phyloP scores from a whole-genome alignment of 2,888 invertebrate species.

The Ptychoptera contaminata region DNA sequence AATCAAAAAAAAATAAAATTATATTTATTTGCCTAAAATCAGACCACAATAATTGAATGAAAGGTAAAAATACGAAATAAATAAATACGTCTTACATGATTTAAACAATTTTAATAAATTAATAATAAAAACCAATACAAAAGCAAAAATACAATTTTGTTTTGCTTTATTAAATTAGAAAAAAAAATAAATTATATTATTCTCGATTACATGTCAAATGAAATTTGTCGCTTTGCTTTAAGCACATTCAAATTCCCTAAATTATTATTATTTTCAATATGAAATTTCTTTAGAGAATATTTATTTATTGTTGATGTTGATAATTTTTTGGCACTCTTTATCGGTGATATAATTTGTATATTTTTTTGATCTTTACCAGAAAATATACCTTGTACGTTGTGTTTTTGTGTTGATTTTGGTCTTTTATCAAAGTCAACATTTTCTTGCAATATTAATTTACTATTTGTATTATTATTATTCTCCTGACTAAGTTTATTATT shows the following conservation, averaged over 20 bases:
- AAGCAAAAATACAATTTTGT: too few relatives aligned
- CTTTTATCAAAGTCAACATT: slow-evolving; percentile 24
- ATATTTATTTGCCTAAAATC: too few relatives aligned
- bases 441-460: slow-evolving; percentile 17
- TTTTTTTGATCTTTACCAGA: slow-evolving; percentile 28
- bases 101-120: too few relatives aligned
- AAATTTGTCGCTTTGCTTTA: slow-evolving; percentile 42
- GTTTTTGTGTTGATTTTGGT: slow-evolving; percentile 22
- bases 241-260: slow-evolving; percentile 16
- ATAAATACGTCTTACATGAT: too few relatives aligned
- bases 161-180: too few relatives aligned
- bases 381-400: slow-evolving; percentile 23
- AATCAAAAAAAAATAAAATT: too few relatives aligned
- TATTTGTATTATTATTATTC: neutral
- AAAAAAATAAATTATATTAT: too few relatives aligned
- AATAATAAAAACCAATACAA: too few relatives aligned
- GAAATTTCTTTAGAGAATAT: neutral
- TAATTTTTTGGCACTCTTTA: slow-evolving; percentile 3
- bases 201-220: slow-evolving; percentile 23
- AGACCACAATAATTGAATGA: too few relatives aligned
- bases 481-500: slow-evolving; percentile 15
- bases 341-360: slow-evolving; percentile 21
- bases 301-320: neutral
- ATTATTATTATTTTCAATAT: neutral
- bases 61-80: too few relatives aligned